Base-by-base conservation (phyloP, 1,140 invertebrate genomes). In the Ephestia elutella region DNA sequence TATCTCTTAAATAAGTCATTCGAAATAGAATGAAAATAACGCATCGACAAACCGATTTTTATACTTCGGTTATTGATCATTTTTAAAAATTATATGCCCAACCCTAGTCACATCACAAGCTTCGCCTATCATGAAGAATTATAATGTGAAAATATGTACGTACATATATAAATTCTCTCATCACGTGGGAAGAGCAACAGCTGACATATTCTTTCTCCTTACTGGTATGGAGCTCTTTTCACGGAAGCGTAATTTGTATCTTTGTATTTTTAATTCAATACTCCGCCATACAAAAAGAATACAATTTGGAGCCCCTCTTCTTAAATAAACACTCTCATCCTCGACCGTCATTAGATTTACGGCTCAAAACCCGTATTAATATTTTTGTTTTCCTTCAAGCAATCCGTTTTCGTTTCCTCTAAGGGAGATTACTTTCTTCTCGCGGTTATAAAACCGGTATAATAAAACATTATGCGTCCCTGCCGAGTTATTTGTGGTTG, bases 391-490 rank as follows among this genome's bases (percentile, higher is more conserved):
- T 65, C 68, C 65, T 58, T 64, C 21, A 56, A 70, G 49, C 65
- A 66, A 76, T 73, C 63, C 63, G 64, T 72, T 72, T 73, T 68
- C 66, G 57, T 72, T 73, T 62, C 59, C 66, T 68, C 66, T 70
- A 73, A 73, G 67, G 62, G 67, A 76, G 71, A 82, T 82, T 79
- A 77, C 68, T 74, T 77, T 79, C 75, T 75, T 71, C 68, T 70
- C 62, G 68, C 57, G 73, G 77, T 76, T 79, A 70, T 80, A 74
- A 76, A 80, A 72, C 68, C 64, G 66, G 64, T 70, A 71, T 82
- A 78, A 79, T 80, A 80, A 79, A 82, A 78, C 71, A 79, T 78
- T 75, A 82, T 70, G 72, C 69, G 76, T 75, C 72, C 70, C 65
- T 72, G 56, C 62, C 55, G 60, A 44, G 38, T 73, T 78, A 76